Evolutionary conservation across 2,113 vertebrate genomes (phyloP), one percentile per base, ranked within the genome.

Genomic region (Corydoras sp.): DNA sequence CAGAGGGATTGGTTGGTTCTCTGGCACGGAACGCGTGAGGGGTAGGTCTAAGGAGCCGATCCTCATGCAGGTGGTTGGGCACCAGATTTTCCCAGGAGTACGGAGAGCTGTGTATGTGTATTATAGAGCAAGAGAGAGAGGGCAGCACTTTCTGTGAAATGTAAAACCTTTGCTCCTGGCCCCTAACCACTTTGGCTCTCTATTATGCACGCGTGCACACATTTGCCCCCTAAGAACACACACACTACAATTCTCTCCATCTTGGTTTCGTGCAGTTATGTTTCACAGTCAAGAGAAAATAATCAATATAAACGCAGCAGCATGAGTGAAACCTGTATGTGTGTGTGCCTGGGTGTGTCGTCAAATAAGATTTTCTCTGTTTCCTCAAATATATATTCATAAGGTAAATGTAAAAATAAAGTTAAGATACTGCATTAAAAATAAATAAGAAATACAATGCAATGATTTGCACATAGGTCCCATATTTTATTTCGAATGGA

Each of bases 231-330:
- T 50, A 65, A 58, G 53, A 53, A 64, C 66, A 64, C 73, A 69
- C 60, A 69, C 65, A 69, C 73, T 62, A 58, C 68, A 58, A 4
- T 51, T 29, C 15, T 62, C 30, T 53, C 43, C 11, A 58, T 58
- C 30, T 9, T 49, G 13, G 58, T 62, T 53, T 10, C 51, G 5
- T 14, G 13, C 58, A 14, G 59, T 62, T 61, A 59, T 60, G 58
- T 5, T 58, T 58, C 55, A 9, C 35, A 53, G 48, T 54, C 73
- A 75, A 75, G 61, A 58, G 53, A 43, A 59, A 73, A 69, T 48
- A 64, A 75, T 75, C 73, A 51, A 70, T 75, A 68, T 29, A 65
- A 77, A 66, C 12, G 30, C 73, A 72, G 56, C 43, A 55, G 30
- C 56, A 74, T 63, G 31, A 59, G 48, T 9, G 24, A 60, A 29